Base-by-base conservation (phyloP, 1,140 invertebrate species). In the Oryzaephilus surinamensis region DNA sequence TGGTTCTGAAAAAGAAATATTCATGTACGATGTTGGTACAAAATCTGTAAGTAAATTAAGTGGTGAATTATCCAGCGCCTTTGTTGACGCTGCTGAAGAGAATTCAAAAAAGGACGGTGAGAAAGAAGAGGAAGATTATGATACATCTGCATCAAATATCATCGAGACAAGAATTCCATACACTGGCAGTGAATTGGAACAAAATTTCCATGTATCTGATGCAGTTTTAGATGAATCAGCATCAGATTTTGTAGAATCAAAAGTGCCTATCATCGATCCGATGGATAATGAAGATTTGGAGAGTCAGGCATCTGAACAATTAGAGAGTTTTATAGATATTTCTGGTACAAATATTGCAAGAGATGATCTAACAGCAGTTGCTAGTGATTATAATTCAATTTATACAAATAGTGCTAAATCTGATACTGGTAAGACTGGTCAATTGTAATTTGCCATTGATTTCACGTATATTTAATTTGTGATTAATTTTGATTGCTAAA, bases 1-100 rank as follows among this genome's bases (percentile, higher is more conserved):
- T 6, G 46, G 51, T 13, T 67, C 68, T 8, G 73, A 76, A 26
- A 78, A 79, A 57, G 83, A 87, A 65, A 87, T 88, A 43, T 88
- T 76, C 60, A 87, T 88, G 84, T 87, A 84, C 55, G 84, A 88
- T 51, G 73, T 84, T 6, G 60, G 66, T 27, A 76, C 76, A 0
- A 60, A 55, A 50, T 73, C 67, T 17, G 77, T 86, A 1, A 85
- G 72, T 59, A 83, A 77, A 63, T 60, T 87, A 15, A 52, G 49
- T 33, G 84, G 84, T 1, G 82, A 86, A 52, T 64, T 89, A 13
- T 86, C 83, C 1, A 75, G 78, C 28, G 79, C 83, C 23, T 88
- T 88, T 50, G 83, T 87, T 3, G 78, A 84, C 52, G 84, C 84
- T 8, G 84, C 84, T 17, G 83, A 87, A 63, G 81, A 80, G 3